phyloP scores from a whole-genome alignment of 2,113 vertebrate genomes.

The Oplegnathus fasciatus region DNA sequence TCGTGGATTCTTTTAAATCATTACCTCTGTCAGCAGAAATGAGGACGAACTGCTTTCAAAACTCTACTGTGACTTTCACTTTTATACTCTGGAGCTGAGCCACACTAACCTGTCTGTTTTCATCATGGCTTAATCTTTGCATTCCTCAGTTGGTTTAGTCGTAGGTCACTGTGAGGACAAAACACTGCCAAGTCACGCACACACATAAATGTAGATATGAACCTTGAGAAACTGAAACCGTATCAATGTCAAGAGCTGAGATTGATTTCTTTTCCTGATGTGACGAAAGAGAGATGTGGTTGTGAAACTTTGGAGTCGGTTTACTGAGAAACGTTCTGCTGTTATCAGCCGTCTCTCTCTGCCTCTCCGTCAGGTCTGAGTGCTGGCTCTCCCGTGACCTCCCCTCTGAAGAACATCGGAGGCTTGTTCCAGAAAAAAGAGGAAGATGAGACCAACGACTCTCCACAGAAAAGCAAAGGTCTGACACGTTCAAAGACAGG shows the following conservation, averaged over 20 bases:
- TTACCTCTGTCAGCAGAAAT: background rate
- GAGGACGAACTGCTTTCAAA: rapidly evolving
- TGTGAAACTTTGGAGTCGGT: conserved; percentile 8
- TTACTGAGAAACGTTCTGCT: background rate
- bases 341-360: background rate
- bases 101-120: conserved; percentile 3
- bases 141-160: conserved; percentile 30
- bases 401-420: conserved; percentile 30
- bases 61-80: background rate
- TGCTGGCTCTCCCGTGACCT: conserved; percentile 5
- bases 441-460: background rate
- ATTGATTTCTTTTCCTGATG: background rate
- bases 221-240: background rate
- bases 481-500: conserved; percentile 67
- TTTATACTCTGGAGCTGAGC: background rate
- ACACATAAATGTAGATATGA: background rate
- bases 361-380: conserved; percentile 50
- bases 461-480: rapidly evolving
- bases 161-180: background rate
- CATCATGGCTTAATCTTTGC: conserved; percentile 29
- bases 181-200: background rate
- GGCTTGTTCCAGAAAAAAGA: conserved; percentile 46
- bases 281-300: background rate
- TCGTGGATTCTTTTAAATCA: background rate
- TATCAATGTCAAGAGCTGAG: background rate